Percentiles rank a stretch among this genome's conserved stretches.
Conservation (phyloP, 2,888 invertebrate species). For the Phalera bucephala region DNA sequence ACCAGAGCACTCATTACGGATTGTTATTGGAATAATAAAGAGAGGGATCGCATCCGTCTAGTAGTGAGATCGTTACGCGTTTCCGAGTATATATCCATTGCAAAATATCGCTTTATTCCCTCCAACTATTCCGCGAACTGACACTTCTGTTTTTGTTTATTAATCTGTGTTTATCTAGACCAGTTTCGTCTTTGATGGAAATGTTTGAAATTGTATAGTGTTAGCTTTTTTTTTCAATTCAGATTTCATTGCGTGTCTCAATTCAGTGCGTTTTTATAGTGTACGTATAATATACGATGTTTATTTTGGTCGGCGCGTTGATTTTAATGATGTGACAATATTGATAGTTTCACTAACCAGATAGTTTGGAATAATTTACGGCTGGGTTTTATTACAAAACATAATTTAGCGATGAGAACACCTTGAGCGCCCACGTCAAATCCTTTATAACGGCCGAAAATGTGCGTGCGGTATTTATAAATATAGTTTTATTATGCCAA, state of each 20-base stretch:
- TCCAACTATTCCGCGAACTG: slow-evolving; percentile 67
- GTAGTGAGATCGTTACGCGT: slow-evolving; percentile 65
- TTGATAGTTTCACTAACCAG: slow-evolving; percentile 25
- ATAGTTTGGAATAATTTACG: slow-evolving; percentile 25
- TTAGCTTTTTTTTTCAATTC: slow-evolving; percentile 33
- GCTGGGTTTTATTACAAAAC: slow-evolving; percentile 24
- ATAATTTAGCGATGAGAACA: slow-evolving; percentile 24
- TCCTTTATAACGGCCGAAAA: slow-evolving; percentile 25
- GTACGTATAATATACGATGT: slow-evolving; percentile 1
- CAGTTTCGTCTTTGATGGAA: slow-evolving; percentile 47
- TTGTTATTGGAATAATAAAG: slow-evolving; percentile 83
- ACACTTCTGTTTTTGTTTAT: slow-evolving; percentile 75
- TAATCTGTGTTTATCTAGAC: slow-evolving; percentile 73
- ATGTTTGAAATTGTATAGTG: slow-evolving; percentile 46
- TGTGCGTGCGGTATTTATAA: slow-evolving; percentile 16
- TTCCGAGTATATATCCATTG: slow-evolving; percentile 72
- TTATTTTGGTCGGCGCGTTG: slow-evolving; percentile 8
- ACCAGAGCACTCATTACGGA: slow-evolving; percentile 82
- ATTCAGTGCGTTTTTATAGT: slow-evolving; percentile 18
- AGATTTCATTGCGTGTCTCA: slow-evolving; percentile 16
- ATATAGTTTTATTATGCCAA: slow-evolving; percentile 17
- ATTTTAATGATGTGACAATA: slow-evolving; percentile 27
- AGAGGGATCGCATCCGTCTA: slow-evolving; percentile 73
- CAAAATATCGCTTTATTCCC: slow-evolving; percentile 78
- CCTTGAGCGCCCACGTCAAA: slow-evolving; percentile 19